phyloP scores from a whole-genome alignment of 2,797 vertebrate species.

The Masticophis lateralis region DNA sequence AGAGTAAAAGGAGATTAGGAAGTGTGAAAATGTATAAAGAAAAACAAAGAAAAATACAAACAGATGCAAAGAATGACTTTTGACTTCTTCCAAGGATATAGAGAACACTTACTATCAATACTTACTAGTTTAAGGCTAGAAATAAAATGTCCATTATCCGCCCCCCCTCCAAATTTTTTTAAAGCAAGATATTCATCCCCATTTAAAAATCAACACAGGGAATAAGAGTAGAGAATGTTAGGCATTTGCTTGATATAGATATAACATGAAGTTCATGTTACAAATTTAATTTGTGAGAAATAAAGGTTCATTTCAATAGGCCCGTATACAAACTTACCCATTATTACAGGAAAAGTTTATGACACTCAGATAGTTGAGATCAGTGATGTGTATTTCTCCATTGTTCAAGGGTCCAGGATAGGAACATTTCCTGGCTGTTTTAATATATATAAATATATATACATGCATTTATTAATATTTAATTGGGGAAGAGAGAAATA shows the following conservation, averaged over 20 bases:
- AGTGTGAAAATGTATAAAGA: neutral
- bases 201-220: neutral
- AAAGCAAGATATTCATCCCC: neutral
- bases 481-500: neutral
- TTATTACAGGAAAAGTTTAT: slow-evolving; percentile 80
- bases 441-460: slow-evolving; percentile 40
- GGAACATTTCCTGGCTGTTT: slow-evolving; percentile 78
- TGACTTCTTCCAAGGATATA: neutral
- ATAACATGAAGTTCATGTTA: neutral
- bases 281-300: neutral
- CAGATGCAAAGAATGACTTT: neutral
- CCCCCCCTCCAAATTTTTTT: neutral
- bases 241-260: neutral
- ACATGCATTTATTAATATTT: slow-evolving; percentile 24
- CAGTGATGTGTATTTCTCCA: slow-evolving; percentile 68
- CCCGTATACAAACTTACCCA: slow-evolving; percentile 75
- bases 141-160: neutral
- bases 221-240: neutral
- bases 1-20: neutral
- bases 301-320: neutral
- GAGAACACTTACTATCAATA: neutral
- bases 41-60: neutral
- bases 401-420: slow-evolving; percentile 73
- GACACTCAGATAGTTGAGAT: slow-evolving; percentile 73
- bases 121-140: neutral